Conservation (phyloP, 2,797 vertebrate genomes). For the Otolemur crassicaudatus region DNA sequence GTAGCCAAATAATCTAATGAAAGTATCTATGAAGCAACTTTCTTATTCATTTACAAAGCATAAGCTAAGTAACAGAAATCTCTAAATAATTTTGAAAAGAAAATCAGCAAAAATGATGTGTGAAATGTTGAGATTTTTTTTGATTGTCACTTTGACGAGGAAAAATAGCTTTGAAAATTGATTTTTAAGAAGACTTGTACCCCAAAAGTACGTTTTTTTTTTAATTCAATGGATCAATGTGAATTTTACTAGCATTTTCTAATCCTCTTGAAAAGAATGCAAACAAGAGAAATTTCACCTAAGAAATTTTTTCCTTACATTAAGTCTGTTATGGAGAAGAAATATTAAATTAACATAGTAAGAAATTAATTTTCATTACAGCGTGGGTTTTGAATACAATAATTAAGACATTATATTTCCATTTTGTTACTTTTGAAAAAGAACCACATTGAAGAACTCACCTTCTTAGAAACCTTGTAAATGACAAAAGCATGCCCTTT, state of each 20-base stretch:
- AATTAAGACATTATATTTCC: neutral
- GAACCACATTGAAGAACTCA: neutral
- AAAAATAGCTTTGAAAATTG: conserved; percentile 9
- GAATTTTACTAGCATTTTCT: neutral
- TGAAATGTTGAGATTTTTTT: neutral
- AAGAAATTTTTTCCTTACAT: neutral
- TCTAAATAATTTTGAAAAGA: conserved; percentile 13
- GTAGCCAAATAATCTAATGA: neutral
- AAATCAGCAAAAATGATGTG: neutral
- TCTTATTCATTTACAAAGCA: neutral
- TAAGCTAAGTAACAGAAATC: neutral
- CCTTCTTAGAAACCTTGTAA: neutral
- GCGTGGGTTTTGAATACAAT: neutral
- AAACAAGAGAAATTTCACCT: neutral
- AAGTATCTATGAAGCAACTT: neutral
- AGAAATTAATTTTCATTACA: neutral
- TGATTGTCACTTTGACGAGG: neutral
- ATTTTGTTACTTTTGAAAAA: neutral
- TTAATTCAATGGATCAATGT: neutral
- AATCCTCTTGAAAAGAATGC: neutral
- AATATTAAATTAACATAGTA: neutral
- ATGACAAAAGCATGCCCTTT: neutral
- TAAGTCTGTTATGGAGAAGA: neutral
- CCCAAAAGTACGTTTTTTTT: neutral
- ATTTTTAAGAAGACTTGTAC: neutral